phyloP scores from a whole-genome alignment of 2,113 vertebrate species.

The Grallaria varia region DNA sequence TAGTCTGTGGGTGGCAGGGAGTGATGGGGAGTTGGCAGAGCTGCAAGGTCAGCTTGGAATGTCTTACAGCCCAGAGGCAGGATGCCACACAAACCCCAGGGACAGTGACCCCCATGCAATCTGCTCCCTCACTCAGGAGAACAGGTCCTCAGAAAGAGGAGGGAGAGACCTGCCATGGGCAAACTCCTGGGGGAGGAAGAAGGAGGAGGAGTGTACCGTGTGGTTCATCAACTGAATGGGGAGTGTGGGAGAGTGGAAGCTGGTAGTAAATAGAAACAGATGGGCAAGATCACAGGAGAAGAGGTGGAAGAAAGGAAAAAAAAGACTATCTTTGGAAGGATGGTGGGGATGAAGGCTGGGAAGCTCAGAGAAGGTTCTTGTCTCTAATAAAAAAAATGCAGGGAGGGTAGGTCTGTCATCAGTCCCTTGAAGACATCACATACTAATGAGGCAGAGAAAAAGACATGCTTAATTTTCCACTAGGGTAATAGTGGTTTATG shows the following conservation, averaged over 20 bases:
- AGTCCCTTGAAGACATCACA: not conserved
- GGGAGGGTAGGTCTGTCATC: not conserved
- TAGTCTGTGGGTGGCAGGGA: not conserved
- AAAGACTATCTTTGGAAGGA: not conserved
- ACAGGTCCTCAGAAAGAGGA: not conserved
- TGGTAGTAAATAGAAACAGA: conserved; percentile 19
- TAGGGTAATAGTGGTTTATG: not conserved
- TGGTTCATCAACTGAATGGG: not conserved
- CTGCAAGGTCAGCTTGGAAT: not conserved
- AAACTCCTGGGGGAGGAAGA: not conserved
- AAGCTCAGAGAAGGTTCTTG: not conserved
- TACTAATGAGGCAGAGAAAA: not conserved
- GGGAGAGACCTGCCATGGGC: not conserved
- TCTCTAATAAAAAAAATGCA: not conserved
- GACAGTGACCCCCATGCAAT: not conserved
- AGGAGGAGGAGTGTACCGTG: not conserved
- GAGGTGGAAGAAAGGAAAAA: not conserved
- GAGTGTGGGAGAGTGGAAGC: not conserved
- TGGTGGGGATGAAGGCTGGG: not conserved
- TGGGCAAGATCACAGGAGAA: not conserved
- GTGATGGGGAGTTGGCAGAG: not conserved
- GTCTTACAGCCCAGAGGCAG: not conserved
- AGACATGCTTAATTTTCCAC: not conserved
- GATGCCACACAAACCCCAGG: not conserved
- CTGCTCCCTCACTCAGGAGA: rapidly evolving